Conservation (phyloP, 1,140 invertebrate genomes). For the Tetragnatha versicolor region DNA sequence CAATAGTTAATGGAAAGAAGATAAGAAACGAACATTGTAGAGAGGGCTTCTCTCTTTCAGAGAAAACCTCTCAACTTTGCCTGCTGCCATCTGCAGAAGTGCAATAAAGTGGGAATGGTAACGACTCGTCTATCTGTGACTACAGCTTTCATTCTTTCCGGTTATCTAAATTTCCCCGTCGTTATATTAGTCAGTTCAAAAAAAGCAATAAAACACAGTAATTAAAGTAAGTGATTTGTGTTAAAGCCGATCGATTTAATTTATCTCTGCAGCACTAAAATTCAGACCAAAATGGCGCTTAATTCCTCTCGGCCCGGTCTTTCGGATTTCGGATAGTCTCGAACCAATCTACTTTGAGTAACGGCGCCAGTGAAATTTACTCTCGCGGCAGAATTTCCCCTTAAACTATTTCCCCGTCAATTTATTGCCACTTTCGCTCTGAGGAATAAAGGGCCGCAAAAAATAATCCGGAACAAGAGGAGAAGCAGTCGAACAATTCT, state of each 20-base stretch:
- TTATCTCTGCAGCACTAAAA: background rate
- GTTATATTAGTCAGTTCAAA: conserved; percentile 5
- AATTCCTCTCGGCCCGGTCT: background rate
- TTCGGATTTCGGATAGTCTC: background rate
- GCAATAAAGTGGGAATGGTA: too few species aligned
- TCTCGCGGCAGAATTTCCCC: conserved; percentile 1
- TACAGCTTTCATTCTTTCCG: too few species aligned
- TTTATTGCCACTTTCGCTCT: conserved; percentile 25
- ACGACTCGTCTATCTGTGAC: too few species aligned
- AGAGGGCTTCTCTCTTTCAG: too few species aligned
- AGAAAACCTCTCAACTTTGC: too few species aligned
- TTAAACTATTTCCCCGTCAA: conserved; percentile 17
- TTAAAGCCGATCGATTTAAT: conserved; percentile 10
- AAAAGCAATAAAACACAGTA: background rate
- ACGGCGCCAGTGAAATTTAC: conserved; percentile 20
- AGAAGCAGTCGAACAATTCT: background rate
- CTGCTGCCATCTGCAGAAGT: too few species aligned
- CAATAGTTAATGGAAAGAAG: too few species aligned
- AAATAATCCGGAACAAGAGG: background rate
- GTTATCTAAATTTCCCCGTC: too few species aligned
- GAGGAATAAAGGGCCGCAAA: conserved; percentile 4
- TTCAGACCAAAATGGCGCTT: too few species aligned
- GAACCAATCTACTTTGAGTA: background rate
- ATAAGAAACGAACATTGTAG: too few species aligned
- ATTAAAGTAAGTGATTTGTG: conserved; percentile 1